A percentile compares a stretch with the other conserved stretches of the same genome.
These are phyloP conservation scores for Zootermopsis nevadensis DNA, from an alignment of 2,888 invertebrate species.

Conservation along the genomic window DNA sequence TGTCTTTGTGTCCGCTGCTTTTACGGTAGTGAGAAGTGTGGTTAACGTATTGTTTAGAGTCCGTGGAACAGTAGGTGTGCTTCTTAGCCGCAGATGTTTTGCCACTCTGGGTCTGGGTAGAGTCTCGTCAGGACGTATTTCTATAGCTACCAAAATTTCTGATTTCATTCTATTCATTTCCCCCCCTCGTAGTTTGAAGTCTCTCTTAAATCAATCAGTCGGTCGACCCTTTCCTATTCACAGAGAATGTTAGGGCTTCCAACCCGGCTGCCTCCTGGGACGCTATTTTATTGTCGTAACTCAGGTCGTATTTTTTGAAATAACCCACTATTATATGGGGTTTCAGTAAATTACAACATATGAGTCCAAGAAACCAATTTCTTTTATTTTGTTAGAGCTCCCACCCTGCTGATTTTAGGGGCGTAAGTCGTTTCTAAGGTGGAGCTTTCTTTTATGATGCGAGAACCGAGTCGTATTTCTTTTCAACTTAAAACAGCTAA, in stretches of 20 bases:
- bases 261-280: neutral
- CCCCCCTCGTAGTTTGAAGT: neutral
- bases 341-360: conserved; percentile 13
- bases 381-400: neutral
- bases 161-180: neutral
- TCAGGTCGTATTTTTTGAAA: conserved; percentile 8
- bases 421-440: neutral
- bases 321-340: conserved; percentile 1
- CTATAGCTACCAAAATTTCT: neutral
- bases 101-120: too few species aligned
- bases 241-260: neutral
- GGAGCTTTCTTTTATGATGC: neutral
- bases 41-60: too few species aligned
- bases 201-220: conserved; percentile 8
- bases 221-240: neutral
- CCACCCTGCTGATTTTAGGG: neutral
- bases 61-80: too few species aligned
- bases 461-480: neutral
- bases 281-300: neutral
- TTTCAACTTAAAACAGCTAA: neutral
- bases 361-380: neutral
- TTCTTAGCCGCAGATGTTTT: too few species aligned
- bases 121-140: neutral
- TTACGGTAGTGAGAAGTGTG: too few species aligned
- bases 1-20: too few species aligned